phyloP scores from a whole-genome alignment of 2,113 vertebrate species.

The Syrmaticus mikado region DNA sequence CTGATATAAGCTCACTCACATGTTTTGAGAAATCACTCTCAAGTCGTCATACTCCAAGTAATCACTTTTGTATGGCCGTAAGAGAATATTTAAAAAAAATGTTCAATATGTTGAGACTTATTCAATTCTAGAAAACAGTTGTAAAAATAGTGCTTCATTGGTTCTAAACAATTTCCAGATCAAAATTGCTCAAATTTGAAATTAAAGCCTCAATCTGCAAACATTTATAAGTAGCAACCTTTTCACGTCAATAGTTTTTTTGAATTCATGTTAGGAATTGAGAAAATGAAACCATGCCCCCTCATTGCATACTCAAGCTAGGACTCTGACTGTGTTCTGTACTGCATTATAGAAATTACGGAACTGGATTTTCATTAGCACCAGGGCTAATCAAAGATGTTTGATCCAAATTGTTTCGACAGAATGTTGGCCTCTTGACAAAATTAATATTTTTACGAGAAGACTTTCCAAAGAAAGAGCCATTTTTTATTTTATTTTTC shows the following conservation, averaged over 20 bases:
- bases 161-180: slow-evolving; percentile 44
- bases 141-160: neutral
- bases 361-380: slow-evolving; percentile 16
- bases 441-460: slow-evolving; percentile 1
- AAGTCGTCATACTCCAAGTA: neutral
- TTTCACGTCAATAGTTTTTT: slow-evolving; percentile 9
- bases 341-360: neutral
- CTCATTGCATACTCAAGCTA: neutral
- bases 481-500: neutral
- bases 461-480: neutral
- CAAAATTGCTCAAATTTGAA: neutral
- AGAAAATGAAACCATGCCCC: neutral
- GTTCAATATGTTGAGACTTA: neutral
- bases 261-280: neutral
- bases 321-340: neutral
- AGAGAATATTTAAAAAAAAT: neutral
- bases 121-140: neutral
- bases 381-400: neutral
- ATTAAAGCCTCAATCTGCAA: neutral
- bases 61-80: neutral
- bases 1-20: neutral
- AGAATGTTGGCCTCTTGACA: slow-evolving; percentile 7
- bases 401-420: neutral
- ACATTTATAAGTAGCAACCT: neutral
- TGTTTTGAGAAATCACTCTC: neutral